Conservation (phyloP, 2,113 vertebrate species). For the Eretmochelys imbricata region DNA sequence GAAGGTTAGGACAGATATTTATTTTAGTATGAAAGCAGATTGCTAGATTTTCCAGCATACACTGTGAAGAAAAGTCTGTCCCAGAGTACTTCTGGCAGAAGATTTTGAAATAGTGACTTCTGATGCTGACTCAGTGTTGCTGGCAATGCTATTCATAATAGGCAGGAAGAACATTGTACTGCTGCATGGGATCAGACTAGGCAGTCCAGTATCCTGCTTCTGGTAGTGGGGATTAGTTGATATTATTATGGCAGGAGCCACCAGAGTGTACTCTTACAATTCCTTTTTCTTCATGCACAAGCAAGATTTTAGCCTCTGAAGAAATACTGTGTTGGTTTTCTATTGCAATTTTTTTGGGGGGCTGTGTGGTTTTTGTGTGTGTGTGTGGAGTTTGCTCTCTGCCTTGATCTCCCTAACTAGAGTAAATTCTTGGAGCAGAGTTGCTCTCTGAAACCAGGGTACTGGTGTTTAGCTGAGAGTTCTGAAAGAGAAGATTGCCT, state of each 20-base stretch:
- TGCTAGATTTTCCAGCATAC: slow-evolving; percentile 19
- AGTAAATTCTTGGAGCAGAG: slow-evolving; percentile 2
- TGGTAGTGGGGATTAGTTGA: slow-evolving; percentile 38
- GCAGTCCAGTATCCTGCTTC: slow-evolving; percentile 1
- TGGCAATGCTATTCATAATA: slow-evolving; percentile 51
- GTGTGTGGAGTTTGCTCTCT: neutral
- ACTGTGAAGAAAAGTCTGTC: neutral
- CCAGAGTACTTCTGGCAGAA: slow-evolving; percentile 34
- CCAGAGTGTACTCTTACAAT: neutral
- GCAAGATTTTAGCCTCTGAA: slow-evolving; percentile 9
- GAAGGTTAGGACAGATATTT: slow-evolving; percentile 46
- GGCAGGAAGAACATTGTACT: slow-evolving; percentile 56
- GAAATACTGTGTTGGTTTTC: neutral
- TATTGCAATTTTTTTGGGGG: neutral
- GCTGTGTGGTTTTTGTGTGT: neutral
- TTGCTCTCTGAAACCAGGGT: neutral
- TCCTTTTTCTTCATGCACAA: neutral
- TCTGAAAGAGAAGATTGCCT: neutral
- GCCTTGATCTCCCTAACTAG: neutral
- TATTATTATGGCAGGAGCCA: neutral
- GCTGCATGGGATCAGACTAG: slow-evolving; percentile 58
- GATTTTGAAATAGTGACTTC: slow-evolving; percentile 57
- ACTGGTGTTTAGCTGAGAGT: neutral
- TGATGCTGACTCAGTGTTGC: slow-evolving; percentile 60
- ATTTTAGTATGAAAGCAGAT: slow-evolving; percentile 68